phyloP scores from a whole-genome alignment of 1,140 invertebrate species.

The Cydia fagiglandana region DNA sequence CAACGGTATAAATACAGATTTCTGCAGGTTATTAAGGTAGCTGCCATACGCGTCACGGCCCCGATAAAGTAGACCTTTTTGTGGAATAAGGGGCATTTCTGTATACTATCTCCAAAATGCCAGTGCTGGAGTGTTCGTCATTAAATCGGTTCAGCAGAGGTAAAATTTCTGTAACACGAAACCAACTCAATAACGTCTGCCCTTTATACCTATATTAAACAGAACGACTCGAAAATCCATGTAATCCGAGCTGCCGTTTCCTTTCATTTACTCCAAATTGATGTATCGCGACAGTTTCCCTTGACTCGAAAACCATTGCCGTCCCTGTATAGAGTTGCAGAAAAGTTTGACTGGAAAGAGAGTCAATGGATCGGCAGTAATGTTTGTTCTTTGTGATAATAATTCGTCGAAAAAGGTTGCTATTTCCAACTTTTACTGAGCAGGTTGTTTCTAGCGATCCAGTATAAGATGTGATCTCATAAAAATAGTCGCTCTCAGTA shows the following conservation, averaged over 20 bases:
- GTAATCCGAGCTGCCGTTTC: conserved; percentile 18
- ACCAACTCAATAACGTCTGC: not conserved
- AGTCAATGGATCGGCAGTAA: not conserved
- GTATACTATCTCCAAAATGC: not conserved
- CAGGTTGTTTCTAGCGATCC: not conserved
- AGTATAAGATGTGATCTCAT: too few relatives aligned
- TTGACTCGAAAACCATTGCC: conserved; percentile 2
- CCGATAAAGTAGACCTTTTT: too few relatives aligned
- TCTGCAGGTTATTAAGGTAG: too few relatives aligned
- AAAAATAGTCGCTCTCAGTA: too few relatives aligned
- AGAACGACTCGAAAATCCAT: conserved; percentile 1
- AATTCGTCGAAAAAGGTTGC: not conserved
- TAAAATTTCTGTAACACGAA: conserved; percentile 8
- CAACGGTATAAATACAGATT: too few relatives aligned
- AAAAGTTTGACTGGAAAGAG: not conserved
- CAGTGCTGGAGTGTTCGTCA: not conserved
- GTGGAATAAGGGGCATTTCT: too few relatives aligned
- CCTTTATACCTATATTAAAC: conserved; percentile 15
- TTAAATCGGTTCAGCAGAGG: not conserved
- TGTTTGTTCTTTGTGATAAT: not conserved
- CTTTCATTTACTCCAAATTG: conserved; percentile 13
- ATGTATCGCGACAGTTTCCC: not conserved
- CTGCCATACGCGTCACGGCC: too few relatives aligned
- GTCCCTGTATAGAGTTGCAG: not conserved
- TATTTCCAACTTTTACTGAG: not conserved